These are phyloP conservation scores for Pyrrhia umbra DNA, from an alignment of 2,888 invertebrate genomes.

Conservation along the genomic window DNA sequence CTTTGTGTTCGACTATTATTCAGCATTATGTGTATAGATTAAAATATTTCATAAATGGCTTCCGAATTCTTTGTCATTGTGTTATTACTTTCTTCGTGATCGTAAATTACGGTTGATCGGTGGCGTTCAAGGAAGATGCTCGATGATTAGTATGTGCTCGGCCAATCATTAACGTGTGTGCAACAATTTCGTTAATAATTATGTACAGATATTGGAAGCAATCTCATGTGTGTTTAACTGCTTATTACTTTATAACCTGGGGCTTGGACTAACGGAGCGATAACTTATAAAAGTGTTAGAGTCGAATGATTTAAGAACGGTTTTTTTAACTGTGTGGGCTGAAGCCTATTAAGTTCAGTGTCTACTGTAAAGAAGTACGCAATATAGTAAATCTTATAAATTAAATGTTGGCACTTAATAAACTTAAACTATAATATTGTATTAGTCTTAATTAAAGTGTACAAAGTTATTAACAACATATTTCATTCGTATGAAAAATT, in stretches of 20 bases:
- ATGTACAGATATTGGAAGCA: conserved; percentile 81
- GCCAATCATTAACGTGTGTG: conserved; percentile 78
- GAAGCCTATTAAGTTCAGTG: conserved; percentile 32
- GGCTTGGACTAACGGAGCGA: conserved; percentile 81
- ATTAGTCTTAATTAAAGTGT: conserved; percentile 39
- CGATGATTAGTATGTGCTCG: conserved; percentile 71
- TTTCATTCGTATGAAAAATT: not conserved
- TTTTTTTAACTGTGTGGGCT: conserved; percentile 49
- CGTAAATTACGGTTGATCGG: conserved; percentile 71
- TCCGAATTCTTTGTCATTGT: conserved; percentile 66
- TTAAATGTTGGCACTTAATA: conserved; percentile 50
- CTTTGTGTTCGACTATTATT: conserved; percentile 64
- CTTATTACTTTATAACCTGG: conserved; percentile 82
- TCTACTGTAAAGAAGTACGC: conserved; percentile 24
- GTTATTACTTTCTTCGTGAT: conserved; percentile 70
- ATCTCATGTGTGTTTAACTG: conserved; percentile 82
- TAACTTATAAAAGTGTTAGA: conserved; percentile 71
- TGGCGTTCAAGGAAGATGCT: conserved; percentile 70
- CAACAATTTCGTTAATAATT: conserved; percentile 82
- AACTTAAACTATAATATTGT: conserved; percentile 46
- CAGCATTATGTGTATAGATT: conserved; percentile 54
- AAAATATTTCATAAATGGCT: conserved; percentile 70
- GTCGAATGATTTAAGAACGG: conserved; percentile 60
- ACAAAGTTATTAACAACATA: conserved; percentile 11
- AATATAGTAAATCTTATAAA: conserved; percentile 38